Evolutionary conservation across 1,140 invertebrate genomes (phyloP), one percentile per base, ranked within the genome.

Genomic region (Ooceraea biroi): DNA sequence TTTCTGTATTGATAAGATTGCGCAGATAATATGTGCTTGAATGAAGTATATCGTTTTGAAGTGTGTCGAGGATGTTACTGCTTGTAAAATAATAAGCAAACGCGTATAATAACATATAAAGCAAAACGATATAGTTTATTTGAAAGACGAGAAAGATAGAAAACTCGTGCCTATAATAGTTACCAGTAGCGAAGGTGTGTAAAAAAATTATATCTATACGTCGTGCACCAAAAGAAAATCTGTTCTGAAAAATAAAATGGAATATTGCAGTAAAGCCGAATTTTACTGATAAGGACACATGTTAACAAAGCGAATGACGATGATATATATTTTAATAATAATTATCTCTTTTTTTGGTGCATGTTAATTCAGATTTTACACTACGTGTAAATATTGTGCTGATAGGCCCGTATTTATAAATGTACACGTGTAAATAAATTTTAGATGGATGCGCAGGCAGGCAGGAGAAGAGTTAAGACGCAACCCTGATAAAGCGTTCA

Each of bases 81-180:
- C 11, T 25, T 46, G 19, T n/a, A n/a, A n/a, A 52, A 52, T n/a
- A 17, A 17, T n/a, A 55, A 19, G n/a, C n/a, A n/a, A 3, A 55
- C 8, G 11, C 22, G 25, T 10, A 22, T 72, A 82, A 46, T 58
- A 63, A 69, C 58, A 36, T 73, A 48, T 44, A 27, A 57, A 30
- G 41, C 27, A 25, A 19, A 17, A 36, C 36, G 36, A 80, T 60
- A 36, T 78, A 41, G 41, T 44, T 63, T 78, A 65, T 77, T 68
- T 87, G 17, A 22, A 82, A 86, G 19, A 60, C 14, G 12, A 22
- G 0, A 57, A 12, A 55, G n/a, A 80, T 27, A 61, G 11, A 55
- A 55, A 71, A 90, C 60, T 86, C 78, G 89, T 91, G 90, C 86
- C 90, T 91, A 89, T 77, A 84, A 86, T 89, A 91, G 90, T 91